Evolutionary conservation across 1,140 invertebrate genomes (phyloP), one percentile per base, ranked within the genome.

Genomic region (Drosophila azteca): DNA sequence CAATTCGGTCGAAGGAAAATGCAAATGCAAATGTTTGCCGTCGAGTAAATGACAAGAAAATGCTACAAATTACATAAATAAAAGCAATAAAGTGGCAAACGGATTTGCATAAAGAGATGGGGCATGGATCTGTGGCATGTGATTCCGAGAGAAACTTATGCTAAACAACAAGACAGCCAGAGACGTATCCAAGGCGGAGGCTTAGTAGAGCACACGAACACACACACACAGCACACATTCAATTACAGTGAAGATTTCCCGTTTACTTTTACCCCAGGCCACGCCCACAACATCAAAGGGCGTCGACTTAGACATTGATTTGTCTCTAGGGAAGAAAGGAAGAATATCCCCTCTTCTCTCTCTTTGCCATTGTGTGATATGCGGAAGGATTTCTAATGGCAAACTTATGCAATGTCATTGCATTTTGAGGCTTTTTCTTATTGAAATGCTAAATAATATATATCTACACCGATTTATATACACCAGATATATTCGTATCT

Each of bases 1-100:
- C n/a, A n/a, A n/a, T n/a, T n/a, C n/a, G n/a, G n/a, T n/a, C n/a
- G n/a, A n/a, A n/a, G 29, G 29, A 35, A 48, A 20, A 20, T 29
- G 31, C 29, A 67, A 75, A 75, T 76, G 73, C 63, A 83, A 85
- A 73, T 84, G 75, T 84, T 84, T 80, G 72, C 63, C 63, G 62
- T 53, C 85, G 35, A 35, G 58, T 57, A 68, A 84, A 83, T 79
- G 71, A 65, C 76, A 79, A 67, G 61, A 48, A 31, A 59, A 60
- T 61, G 57, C 67, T 65, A 74, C 66, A 81, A 85, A 66, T 85
- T 81, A 81, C 65, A 66, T 55, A 84, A 84, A 87, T 81, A 87
- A 85, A 75, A 85, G 60, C 77, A 85, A 85, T 77, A 85, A 87
- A 80, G 68, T 70, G 66, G 35, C 59, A 79, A 24, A 24, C 52